Base-by-base conservation (phyloP, 2,888 invertebrate genomes). In the Sesia apiformis region DNA sequence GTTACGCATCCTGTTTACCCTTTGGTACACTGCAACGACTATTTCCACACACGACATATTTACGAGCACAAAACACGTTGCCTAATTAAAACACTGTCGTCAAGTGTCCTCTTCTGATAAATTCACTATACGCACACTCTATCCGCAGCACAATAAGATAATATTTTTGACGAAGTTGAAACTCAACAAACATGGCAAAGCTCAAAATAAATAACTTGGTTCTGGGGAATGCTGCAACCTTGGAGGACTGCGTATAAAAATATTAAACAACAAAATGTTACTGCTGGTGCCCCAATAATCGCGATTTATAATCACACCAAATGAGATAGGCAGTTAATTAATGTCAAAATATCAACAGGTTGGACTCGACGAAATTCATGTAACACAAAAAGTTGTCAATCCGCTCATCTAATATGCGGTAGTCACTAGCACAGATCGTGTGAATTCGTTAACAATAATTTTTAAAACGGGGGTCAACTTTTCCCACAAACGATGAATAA, bases 401-500 rank as follows among this genome's bases (percentile, higher is more conserved):
- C 50, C 50, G 38, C 50, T 50, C 50, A 74, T 77, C 66, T 73
- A 74, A 81, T 82, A 84, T 77, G 78, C 80, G 74, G 78, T 70
- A 81, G 76, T 78, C 66, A 71, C 69, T 6, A 73, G 72, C 70
- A 75, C 71, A 67, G 75, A 74, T 76, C 86, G 87, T 89, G 88
- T 84, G 88, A 89, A 89, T 87, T 84, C 80, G 85, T 87, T 86
- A 88, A 87, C 86, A 87, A 88, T 84, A 83, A 75, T 81, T 78
- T 84, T 75, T 78, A 79, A 87, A 84, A 73, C 74, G 65, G 84
- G 89, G 89, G 89, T 89, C 89, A 89, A 86, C 86, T 88, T 87
- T 89, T 89, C 89, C 89, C 89, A 89, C 89, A 89, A 81, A 84
- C 88, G 86, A 86, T 88, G 89, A 89, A 88, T 88, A 89, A 87